phyloP scores from a whole-genome alignment of 2,888 invertebrate genomes.

The Anodontia alba region DNA sequence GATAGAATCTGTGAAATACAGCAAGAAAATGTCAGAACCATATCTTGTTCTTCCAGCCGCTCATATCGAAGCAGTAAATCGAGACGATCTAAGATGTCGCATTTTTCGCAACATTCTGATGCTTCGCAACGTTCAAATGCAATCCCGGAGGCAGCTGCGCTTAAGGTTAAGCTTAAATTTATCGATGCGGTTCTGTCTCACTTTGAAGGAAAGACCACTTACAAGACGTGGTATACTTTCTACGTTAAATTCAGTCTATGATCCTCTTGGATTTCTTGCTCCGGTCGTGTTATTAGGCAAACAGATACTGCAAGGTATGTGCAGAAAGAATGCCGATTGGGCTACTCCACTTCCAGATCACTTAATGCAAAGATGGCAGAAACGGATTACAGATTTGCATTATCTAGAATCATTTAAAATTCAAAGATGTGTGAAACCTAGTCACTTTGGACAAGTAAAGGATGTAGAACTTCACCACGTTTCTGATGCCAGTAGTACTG shows the following conservation, averaged over 20 bases:
- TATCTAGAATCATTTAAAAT: constrained; percentile 26
- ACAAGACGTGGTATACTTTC: constrained; percentile 43
- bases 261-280: constrained; percentile 58
- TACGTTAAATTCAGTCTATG: constrained; percentile 45
- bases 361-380: constrained; percentile 11
- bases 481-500: constrained; percentile 33
- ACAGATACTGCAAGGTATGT: constrained; percentile 56
- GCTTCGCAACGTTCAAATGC: not conserved
- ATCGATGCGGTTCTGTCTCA: constrained; percentile 43
- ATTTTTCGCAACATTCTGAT: too few relatives aligned
- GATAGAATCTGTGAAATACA: too few relatives aligned
- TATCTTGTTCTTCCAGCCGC: too few relatives aligned
- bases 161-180: not conserved
- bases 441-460: constrained; percentile 49
- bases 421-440: constrained; percentile 51
- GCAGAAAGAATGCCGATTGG: constrained; percentile 47
- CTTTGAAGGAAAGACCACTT: constrained; percentile 37
- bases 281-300: constrained; percentile 51
- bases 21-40: too few relatives aligned
- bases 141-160: not conserved
- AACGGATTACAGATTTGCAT: constrained; percentile 33
- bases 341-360: constrained; percentile 50
- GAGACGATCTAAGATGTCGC: too few relatives aligned
- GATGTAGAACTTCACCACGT: too few relatives aligned
- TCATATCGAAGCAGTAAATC: too few relatives aligned